Evolutionary conservation across 2,113 vertebrate genomes (phyloP), one percentile per base, ranked within the genome.

Genomic region (Megaceryle torquata): DNA sequence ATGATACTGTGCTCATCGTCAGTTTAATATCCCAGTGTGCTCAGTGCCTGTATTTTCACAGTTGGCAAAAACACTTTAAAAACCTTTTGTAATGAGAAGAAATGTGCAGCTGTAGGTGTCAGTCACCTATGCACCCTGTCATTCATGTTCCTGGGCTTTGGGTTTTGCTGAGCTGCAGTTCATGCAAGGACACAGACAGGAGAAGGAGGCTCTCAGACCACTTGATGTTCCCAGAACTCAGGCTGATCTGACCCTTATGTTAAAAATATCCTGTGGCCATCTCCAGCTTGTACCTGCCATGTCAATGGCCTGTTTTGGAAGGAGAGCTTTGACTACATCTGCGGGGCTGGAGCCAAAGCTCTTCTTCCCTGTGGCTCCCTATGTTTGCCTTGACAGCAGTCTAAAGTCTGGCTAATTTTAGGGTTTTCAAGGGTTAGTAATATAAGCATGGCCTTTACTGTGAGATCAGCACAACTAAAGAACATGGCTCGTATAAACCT

Each of bases 141-240:
- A 0, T 2, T 92, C 65, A 13, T 11, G 9, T n/a, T 92, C 70
- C 82, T 77, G 46, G 20, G 29, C 16, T 35, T 50, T 67, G 31
- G 48, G 48, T 82, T 82, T 57, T 68, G 72, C 72, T 93, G 89
- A 75, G 35, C 64, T 94, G 74, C 33, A 69, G 78, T 78, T 92
- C 86, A 74, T 2, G 0, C 14, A 63, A 79, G 81, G 89, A 57
- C 3, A 5, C 75, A 39, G 31, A 54, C 5, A 59, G 80, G n/a
- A 76, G 64, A 33, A 90, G 26, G 14, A 29, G 13, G 15, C 35
- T 28, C 20, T 87, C 61, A 22, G 28, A 12, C 50, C 6, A 4
- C 31, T 76, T 76, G 11, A 0, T 0, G 0, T 57, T 82, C 65
- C 63, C 29, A 70, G 86, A 87, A 64, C 54, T 71, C 24, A 24